These are phyloP conservation scores for Vespertilio murinus DNA, from an alignment of 2,797 vertebrate species.

Conservation along the genomic window DNA sequence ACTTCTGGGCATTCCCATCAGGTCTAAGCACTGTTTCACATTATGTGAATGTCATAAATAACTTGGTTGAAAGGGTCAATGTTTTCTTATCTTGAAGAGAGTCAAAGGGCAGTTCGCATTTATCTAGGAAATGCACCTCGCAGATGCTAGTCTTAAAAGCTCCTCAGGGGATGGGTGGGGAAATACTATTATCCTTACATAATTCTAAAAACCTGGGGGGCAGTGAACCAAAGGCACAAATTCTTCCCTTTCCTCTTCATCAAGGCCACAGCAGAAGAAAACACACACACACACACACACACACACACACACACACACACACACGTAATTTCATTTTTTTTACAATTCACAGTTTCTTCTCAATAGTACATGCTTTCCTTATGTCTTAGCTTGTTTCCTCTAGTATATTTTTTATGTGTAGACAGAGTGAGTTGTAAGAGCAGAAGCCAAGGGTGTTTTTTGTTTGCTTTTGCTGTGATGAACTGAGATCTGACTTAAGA, in stretches of 20 bases:
- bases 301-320: neutral
- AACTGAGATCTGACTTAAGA: conserved; percentile 47
- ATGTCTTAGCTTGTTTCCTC: conserved; percentile 43
- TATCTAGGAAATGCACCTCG: conserved; percentile 81
- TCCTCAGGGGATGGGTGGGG: conserved; percentile 78
- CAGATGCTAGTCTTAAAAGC: conserved; percentile 79
- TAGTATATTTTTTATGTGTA: neutral
- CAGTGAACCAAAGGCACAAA: conserved; percentile 31
- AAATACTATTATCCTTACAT: conserved; percentile 78
- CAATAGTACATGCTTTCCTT: neutral
- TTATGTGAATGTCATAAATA: conserved; percentile 78
- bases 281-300: too few species aligned
- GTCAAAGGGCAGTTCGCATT: conserved; percentile 80
- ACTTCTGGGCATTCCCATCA: conserved; percentile 43
- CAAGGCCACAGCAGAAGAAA: conserved; percentile 62
- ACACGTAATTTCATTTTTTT: conserved; percentile 36
- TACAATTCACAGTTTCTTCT: conserved; percentile 33
- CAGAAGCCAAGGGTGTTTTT: neutral
- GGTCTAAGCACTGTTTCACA: conserved; percentile 69
- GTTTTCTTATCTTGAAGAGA: conserved; percentile 81
- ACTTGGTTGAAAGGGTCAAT: conserved; percentile 74
- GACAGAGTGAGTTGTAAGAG: neutral
- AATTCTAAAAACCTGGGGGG: conserved; percentile 69
- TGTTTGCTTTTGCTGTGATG: conserved; percentile 45
- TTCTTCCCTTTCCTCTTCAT: conserved; percentile 74